A percentile compares a stretch with the other conserved stretches of the same genome.
phyloP scores from a whole-genome alignment of 2,113 vertebrate genomes.

The Hippocampus zosterae region DNA sequence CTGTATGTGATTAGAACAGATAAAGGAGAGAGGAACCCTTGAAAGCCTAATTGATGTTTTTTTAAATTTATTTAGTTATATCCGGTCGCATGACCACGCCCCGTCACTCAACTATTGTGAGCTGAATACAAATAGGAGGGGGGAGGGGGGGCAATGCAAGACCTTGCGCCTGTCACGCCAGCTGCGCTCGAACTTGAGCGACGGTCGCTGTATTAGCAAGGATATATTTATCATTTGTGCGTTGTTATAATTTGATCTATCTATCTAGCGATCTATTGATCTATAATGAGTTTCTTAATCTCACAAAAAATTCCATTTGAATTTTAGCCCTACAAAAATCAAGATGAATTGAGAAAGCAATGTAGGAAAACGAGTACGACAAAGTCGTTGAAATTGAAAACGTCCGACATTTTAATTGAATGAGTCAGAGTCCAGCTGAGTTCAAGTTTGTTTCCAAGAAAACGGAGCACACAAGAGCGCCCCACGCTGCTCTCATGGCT shows the following conservation, averaged over 20 bases:
- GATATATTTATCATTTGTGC: constrained; percentile 31
- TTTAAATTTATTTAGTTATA: constrained; percentile 36
- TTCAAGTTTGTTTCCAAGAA: constrained; percentile 21
- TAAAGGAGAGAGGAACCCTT: constrained; percentile 47
- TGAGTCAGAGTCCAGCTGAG: constrained; percentile 22
- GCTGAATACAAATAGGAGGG: constrained; percentile 61
- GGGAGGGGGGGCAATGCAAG: constrained; percentile 20
- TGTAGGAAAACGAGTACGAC: constrained; percentile 7
- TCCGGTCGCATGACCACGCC: background rate
- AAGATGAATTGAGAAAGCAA: constrained; percentile 9
- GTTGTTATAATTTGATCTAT: too few relatives aligned
- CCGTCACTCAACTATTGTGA: constrained; percentile 42
- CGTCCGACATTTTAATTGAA: constrained; percentile 31
- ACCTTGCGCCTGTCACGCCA: constrained; percentile 64
- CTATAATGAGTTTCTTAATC: constrained; percentile 12
- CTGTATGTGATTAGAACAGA: constrained; percentile 56
- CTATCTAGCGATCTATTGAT: too few relatives aligned
- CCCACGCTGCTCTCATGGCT: constrained; percentile 35
- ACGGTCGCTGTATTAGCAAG: constrained; percentile 35
- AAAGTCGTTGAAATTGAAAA: constrained; percentile 34
- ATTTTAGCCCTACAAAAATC: background rate
- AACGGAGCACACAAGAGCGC: constrained; percentile 26
- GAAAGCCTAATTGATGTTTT: constrained; percentile 61
- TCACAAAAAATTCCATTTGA: background rate
- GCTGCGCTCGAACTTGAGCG: constrained; percentile 53